Base-by-base conservation (phyloP, 2,888 invertebrate species). In the Melieria omissa region DNA sequence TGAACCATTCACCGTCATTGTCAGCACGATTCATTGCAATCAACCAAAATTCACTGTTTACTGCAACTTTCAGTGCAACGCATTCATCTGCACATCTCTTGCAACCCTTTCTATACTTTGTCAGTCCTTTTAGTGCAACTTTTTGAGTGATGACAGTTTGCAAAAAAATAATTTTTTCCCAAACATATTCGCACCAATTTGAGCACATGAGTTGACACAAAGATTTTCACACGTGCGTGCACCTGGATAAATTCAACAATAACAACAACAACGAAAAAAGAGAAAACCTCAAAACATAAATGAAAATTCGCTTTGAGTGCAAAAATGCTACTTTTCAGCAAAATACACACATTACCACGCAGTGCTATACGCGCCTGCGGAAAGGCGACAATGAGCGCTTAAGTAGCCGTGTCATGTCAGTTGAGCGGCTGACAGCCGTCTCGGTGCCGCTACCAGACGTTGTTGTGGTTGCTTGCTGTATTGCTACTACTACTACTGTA, bases 341-440 rank as follows among this genome's bases (percentile, higher is more conserved):
- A 65, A 55, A 45, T 16, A 65, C 29, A 29, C 29, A 1, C 3
- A 29, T 29, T 29, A 29, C 29, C 2, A 29, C 29, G 1, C 29
- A 3, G 29, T 29, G 29, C 29, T 29, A 29, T 29, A 29, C 29
- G 29, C 29, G 29, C 1, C 29, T 65, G 64, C 64, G 54, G 54
- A 65, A 65, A 65, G 52, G 64, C 44, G 12, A 65, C 54, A 65
- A 44, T 29, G 29, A 10, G 42, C 16, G 44, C 14, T 67, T 61
- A 67, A 67, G 67, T 67, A 67, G 67, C 67, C 41, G 49, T 60
- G 67, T 60, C 67, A 67, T 67, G 60, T 67, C 60, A 60, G 29
- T 29, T 29, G 29, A 29, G 29, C 29, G 29, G 29, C 29, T 29
- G 29, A 29, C 29, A 29, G 29, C 29, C 29, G 29, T 29, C 29